Evolutionary conservation across 2,888 invertebrate genomes (phyloP).

Genomic region (Euproctis similis): DNA sequence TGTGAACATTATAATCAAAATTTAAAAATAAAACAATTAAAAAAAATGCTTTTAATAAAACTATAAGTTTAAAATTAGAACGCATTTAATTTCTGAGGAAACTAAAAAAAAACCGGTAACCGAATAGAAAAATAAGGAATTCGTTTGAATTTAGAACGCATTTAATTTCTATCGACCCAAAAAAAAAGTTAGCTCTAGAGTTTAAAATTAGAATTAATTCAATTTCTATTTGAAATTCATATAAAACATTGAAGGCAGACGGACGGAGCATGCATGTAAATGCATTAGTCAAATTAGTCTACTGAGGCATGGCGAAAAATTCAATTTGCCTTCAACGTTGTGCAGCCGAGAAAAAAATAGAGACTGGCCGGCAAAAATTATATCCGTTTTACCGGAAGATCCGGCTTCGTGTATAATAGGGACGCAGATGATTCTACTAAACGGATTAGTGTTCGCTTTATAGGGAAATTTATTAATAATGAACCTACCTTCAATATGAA

Average conservation of each 20-base stretch:
- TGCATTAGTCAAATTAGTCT: conserved; percentile 71
- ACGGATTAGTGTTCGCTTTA: conserved; percentile 60
- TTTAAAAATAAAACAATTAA: no score
- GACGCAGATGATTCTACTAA: conserved; percentile 46
- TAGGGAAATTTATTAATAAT: conserved; percentile 47
- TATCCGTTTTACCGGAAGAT: conserved; percentile 58
- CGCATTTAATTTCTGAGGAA: no score
- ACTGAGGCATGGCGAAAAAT: conserved; percentile 67
- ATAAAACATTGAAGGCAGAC: not conserved
- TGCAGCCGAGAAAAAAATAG: conserved; percentile 45
- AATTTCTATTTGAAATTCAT: conserved; percentile 25
- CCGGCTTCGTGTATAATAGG: conserved; percentile 46
- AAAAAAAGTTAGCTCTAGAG: no score
- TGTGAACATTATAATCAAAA: no score
- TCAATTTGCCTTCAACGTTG: conserved; percentile 64
- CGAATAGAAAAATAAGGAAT: no score
- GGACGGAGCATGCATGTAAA: conserved; percentile 54
- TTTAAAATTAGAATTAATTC: conserved; percentile 16
- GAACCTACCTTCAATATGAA: conserved; percentile 21
- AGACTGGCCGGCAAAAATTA: conserved; percentile 58
- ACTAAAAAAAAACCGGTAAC: no score
- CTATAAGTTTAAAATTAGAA: no score
- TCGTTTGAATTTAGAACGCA: no score
- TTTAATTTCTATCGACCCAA: no score
- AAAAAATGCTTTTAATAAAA: no score